Base-by-base conservation (phyloP, 2,113 vertebrate species). In the Etia nguti region DNA sequence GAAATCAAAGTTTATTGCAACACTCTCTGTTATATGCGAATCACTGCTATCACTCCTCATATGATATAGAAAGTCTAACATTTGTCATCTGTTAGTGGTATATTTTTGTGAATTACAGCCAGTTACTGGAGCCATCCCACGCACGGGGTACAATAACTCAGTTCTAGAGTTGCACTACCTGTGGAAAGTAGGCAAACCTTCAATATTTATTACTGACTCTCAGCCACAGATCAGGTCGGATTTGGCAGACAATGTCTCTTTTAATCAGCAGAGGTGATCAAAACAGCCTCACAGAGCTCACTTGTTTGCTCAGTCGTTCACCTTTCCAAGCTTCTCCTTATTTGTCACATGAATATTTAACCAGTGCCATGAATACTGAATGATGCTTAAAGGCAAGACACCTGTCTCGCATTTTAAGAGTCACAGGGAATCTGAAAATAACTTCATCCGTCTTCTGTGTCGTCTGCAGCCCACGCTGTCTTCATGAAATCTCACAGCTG, bases 321-420 rank as follows among this genome's bases (percentile, higher is more conserved):
- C 62, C 75, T 82, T 73, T 82, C 62, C 82, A 82, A 88, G 75
- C 75, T 79, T 85, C 57, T 31, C 56, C 80, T 83, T 86, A 80
- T 91, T 90, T 85, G 73, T 75, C 36, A 50, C 68, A 94, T 96
- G n/a, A 94, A 95, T 94, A 89, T 90, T 94, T 94, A 55, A 93
- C 12, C 6, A 7, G 24, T 16, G 8, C 54, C 81, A 94, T 95
- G 55, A 93, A 95, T 95, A 93, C 83, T 95, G 83, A 62, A 93
- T 84, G 55, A 84, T 24, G 81, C 91, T 90, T 29, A 83, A 73
- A 85, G 92, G 91, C 85, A 88, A 79, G 52, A 88, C 91, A 95
- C 88, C 92, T 92, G 91, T 73, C 81, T 83, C 13, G 52, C 48
- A 80, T 80, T 86, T 85, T 65, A 81, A 65, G 46, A 83, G 29